A percentile compares a stretch with the other conserved stretches of the same genome.
These are phyloP conservation scores for Epizoanthus stellaris DNA, from an alignment of 92 coral and sea anemone genomes.

Conservation along the genomic window DNA sequence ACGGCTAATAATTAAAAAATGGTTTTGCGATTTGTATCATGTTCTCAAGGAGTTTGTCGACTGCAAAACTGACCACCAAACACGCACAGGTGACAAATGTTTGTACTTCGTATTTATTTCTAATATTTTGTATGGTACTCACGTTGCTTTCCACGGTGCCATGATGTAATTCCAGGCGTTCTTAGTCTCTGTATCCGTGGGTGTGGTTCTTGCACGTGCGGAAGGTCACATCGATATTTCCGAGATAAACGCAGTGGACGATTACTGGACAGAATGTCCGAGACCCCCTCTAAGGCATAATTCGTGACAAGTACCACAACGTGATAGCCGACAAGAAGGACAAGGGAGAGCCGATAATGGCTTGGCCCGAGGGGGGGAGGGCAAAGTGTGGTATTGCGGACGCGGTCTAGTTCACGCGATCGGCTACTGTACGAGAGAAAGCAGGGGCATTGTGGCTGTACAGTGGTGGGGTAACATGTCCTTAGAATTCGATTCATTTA, in stretches of 20 bases:
- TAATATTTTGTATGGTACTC: too few species aligned
- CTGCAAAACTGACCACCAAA: too few species aligned
- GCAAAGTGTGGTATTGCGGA: background rate
- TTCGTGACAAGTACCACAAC: background rate
- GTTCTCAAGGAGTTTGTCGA: too few species aligned
- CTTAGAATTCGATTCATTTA: background rate
- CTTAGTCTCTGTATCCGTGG: background rate
- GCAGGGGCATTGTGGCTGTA: background rate
- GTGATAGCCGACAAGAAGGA: background rate
- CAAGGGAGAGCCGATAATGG: background rate
- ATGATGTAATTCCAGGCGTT: background rate
- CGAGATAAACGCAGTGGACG: conserved; percentile 9
- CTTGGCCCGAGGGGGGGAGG: background rate
- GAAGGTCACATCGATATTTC: background rate
- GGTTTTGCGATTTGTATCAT: too few species aligned
- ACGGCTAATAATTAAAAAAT: too few species aligned
- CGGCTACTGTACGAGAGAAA: conserved; percentile 3
- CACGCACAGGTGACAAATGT: too few species aligned
- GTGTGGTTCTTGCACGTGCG: background rate
- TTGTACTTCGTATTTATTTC: too few species aligned
- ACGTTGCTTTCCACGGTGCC: background rate
- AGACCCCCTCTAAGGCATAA: background rate
- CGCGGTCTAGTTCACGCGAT: too few species aligned
- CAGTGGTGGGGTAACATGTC: background rate
- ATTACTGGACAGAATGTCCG: conserved; percentile 13